Percentiles rank a stretch among this genome's conserved stretches.
These are phyloP conservation scores for Holocentrus rufus DNA, from an alignment of 2,797 vertebrate species.

Conservation along the genomic window DNA sequence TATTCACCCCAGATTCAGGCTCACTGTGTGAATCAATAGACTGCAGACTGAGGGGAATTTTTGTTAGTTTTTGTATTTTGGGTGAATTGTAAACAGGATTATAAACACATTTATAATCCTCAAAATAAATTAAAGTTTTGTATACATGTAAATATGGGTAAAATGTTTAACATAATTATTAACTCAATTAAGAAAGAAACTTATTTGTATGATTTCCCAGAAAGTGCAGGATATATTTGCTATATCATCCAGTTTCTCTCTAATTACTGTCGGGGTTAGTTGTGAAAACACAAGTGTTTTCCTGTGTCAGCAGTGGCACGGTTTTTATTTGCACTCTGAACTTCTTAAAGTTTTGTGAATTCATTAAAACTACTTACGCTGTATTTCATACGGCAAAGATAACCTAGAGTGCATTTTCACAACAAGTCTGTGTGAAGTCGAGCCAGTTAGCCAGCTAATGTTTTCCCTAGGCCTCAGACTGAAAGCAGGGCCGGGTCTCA, in stretches of 20 bases:
- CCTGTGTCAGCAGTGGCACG: conserved; percentile 32
- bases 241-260: conserved; percentile 17
- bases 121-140: too few relatives aligned
- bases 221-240: conserved; percentile 20
- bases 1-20: too few relatives aligned
- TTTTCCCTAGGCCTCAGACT: conserved; percentile 59
- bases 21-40: too few relatives aligned
- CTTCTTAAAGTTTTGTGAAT: conserved; percentile 41
- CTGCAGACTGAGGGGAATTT: too few relatives aligned
- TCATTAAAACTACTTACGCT: conserved; percentile 31
- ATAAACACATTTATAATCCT: too few relatives aligned
- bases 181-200: conserved; percentile 2
- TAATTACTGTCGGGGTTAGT: conserved; percentile 12
- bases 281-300: conserved; percentile 25
- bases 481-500: conserved; percentile 39
- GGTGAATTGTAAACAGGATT: too few relatives aligned
- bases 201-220: not conserved
- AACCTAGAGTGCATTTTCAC: conserved; percentile 31
- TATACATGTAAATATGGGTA: too few relatives aligned
- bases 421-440: conserved; percentile 47
- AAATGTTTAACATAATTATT: not conserved
- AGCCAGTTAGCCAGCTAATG: conserved; percentile 45
- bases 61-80: too few relatives aligned
- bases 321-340: conserved; percentile 29
- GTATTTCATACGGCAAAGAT: conserved; percentile 31